These are phyloP conservation scores for Temnothorax curvispinosus DNA, from an alignment of 1,140 invertebrate species.

Conservation along the genomic window DNA sequence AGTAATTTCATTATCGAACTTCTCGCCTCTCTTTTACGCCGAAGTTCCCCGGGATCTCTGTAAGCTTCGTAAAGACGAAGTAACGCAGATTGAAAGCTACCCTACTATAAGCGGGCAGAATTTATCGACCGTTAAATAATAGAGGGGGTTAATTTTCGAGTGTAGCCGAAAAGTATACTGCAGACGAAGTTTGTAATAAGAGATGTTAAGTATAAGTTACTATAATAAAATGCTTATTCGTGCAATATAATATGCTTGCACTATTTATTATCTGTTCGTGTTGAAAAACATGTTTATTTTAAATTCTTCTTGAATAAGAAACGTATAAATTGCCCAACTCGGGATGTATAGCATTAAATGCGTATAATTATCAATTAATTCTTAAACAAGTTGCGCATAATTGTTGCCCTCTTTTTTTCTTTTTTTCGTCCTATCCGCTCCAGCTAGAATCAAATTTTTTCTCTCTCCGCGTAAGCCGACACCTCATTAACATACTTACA, in stretches of 20 bases:
- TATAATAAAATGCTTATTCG: neutral
- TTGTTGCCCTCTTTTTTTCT: neutral
- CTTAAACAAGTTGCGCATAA: constrained; percentile 35
- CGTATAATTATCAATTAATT: constrained; percentile 51
- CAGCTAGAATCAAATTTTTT: neutral
- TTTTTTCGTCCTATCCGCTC: neutral
- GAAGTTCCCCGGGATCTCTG: constrained; percentile 47
- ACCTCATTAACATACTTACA: constrained; percentile 66
- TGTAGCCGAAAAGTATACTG: neutral
- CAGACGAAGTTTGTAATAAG: constrained; percentile 2
- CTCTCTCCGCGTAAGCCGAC: constrained; percentile 6
- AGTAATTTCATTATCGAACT: constrained; percentile 70
- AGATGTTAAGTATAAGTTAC: neutral
- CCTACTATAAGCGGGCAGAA: neutral
- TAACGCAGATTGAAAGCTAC: constrained; percentile 55
- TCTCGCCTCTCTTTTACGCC: constrained; percentile 60
- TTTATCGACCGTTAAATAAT: constrained; percentile 29
- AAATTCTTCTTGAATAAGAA: neutral
- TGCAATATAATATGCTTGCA: neutral
- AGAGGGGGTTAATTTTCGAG: constrained; percentile 27
- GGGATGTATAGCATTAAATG: constrained; percentile 12
- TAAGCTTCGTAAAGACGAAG: constrained; percentile 46
- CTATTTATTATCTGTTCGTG: neutral
- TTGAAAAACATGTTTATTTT: neutral
- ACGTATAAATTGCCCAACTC: neutral